Percentiles rank a stretch among this genome's conserved stretches.
These are phyloP conservation scores for Chironomus striatipennis DNA, from an alignment of 1,140 invertebrate species.

Conservation along the genomic window DNA sequence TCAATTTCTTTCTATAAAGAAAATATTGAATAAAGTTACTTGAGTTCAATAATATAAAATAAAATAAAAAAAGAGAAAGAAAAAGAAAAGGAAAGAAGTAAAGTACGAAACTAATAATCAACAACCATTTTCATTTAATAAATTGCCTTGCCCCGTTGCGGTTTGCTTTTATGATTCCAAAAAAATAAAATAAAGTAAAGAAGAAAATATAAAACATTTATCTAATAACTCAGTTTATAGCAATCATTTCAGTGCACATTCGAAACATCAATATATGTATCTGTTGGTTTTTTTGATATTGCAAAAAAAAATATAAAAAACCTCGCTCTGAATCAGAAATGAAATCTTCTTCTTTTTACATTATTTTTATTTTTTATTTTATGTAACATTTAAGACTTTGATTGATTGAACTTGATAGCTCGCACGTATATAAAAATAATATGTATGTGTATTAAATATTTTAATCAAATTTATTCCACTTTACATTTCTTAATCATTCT, in stretches of 20 bases:
- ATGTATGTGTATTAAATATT: not conserved
- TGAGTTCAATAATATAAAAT: not conserved
- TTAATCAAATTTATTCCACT: not conserved
- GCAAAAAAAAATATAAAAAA: no score
- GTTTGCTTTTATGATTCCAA: not conserved
- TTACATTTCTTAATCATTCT: not conserved
- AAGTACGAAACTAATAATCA: not conserved
- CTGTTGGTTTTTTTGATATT: slow-evolving; percentile 1
- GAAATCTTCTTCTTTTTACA: not conserved
- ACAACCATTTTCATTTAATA: slow-evolving; percentile 9
- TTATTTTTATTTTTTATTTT: not conserved
- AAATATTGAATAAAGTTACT: not conserved
- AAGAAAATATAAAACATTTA: not conserved
- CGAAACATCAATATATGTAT: not conserved
- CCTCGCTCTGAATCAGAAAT: not conserved
- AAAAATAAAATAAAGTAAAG: no score
- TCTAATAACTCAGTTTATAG: slow-evolving; percentile 13
- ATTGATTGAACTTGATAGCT: slow-evolving; percentile 9
- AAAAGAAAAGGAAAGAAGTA: no score
- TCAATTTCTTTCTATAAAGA: not conserved
- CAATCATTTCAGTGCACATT: not conserved
- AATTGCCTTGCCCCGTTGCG: not conserved
- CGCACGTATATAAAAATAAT: not conserved
- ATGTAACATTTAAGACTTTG: not conserved
- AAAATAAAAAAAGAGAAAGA: not conserved